Evolutionary conservation across 2,888 invertebrate species (phyloP).

Genomic region (Eupithecia centaureata): DNA sequence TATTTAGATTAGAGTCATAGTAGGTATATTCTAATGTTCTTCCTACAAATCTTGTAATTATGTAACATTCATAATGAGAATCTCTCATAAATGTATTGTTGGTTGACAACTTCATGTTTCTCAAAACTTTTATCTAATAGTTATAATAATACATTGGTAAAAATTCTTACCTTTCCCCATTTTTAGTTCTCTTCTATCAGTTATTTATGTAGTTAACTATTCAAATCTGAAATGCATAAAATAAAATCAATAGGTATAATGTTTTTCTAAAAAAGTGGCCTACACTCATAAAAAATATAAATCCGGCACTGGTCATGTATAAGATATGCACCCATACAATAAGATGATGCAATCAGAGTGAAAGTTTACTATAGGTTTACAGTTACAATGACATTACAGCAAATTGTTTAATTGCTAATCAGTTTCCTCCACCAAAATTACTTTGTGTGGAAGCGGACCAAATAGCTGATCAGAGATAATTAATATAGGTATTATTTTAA

Average conservation of each 20-base stretch:
- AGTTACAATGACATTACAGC: not conserved
- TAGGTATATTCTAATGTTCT: too few species aligned
- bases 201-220: not conserved
- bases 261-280: not conserved
- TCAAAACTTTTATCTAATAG: not conserved
- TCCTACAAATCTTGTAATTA: too few species aligned
- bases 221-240: constrained; percentile 16
- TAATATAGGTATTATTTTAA: too few species aligned
- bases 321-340: too few species aligned
- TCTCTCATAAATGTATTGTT: not conserved
- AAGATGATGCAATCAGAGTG: not conserved
- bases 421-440: too few species aligned
- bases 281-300: too few species aligned
- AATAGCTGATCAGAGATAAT: too few species aligned
- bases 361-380: not conserved
- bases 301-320: too few species aligned
- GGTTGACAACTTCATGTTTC: not conserved
- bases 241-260: not conserved
- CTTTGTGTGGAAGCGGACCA: too few species aligned
- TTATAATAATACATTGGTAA: not conserved
- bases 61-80: too few species aligned
- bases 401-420: not conserved
- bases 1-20: too few species aligned
- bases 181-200: constrained; percentile 2
- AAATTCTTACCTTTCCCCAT: constrained; percentile 31